Percentiles rank a stretch among this genome's conserved stretches.
These are phyloP conservation scores for Eupithecia exiguata DNA, from an alignment of 2,888 invertebrate species.

Conservation along the genomic window DNA sequence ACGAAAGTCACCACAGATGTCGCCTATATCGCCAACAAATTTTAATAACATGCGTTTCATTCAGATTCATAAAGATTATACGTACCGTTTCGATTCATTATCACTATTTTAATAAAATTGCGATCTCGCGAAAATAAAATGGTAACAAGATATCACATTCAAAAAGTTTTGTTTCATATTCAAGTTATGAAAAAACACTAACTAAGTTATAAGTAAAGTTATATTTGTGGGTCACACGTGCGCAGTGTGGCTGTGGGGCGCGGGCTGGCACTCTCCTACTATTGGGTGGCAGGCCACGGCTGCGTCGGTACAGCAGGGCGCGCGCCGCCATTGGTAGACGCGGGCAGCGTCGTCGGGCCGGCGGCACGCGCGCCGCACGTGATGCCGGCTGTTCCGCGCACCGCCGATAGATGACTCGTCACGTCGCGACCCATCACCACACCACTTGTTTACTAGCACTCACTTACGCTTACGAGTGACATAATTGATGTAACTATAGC, in stretches of 20 bases:
- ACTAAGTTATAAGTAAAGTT: slow-evolving; percentile 1
- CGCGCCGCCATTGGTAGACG: slow-evolving; percentile 57
- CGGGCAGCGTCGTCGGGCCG: slow-evolving; percentile 58
- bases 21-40: slow-evolving; percentile 49
- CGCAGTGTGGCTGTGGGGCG: slow-evolving; percentile 58
- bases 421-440: neutral
- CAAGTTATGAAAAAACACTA: slow-evolving; percentile 16
- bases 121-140: slow-evolving; percentile 15
- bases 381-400: slow-evolving; percentile 26
- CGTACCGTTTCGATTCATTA: slow-evolving; percentile 74
- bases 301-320: slow-evolving; percentile 59
- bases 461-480: slow-evolving; percentile 2
- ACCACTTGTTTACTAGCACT: slow-evolving; percentile 5
- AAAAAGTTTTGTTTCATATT: slow-evolving; percentile 17
- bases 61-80: slow-evolving; percentile 38
- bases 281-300: slow-evolving; percentile 57
- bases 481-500: slow-evolving; percentile 6
- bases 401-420: slow-evolving; percentile 61
- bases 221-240: slow-evolving; percentile 71
- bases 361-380: slow-evolving; percentile 52
- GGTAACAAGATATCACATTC: slow-evolving; percentile 8
- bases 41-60: neutral
- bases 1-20: slow-evolving; percentile 41
- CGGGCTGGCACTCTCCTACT: slow-evolving; percentile 40
- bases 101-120: slow-evolving; percentile 24